phyloP scores from a whole-genome alignment of 2,888 invertebrate species.

The Stenodema calcarata region DNA sequence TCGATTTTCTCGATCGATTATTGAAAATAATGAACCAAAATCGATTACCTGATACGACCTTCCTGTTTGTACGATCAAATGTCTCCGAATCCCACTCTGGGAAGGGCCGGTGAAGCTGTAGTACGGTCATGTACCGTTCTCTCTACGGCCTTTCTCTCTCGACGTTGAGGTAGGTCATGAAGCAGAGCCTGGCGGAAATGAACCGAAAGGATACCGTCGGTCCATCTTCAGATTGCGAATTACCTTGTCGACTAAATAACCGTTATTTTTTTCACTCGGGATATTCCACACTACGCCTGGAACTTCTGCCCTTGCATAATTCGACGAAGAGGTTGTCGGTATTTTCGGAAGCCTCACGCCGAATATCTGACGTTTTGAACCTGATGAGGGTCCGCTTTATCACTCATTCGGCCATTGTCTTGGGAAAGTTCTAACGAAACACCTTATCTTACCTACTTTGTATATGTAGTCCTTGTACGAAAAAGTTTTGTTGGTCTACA shows the following conservation, averaged over 20 bases:
- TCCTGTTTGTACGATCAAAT: neutral
- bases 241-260: neutral
- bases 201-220: neutral
- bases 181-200: neutral
- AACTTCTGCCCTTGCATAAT: neutral
- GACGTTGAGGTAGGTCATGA: constrained; percentile 1
- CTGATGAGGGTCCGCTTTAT: too few relatives aligned
- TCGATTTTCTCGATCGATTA: too few relatives aligned
- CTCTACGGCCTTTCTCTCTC: constrained; percentile 10
- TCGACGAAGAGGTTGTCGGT: neutral
- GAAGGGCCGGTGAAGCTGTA: neutral
- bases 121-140: neutral
- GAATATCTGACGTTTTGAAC: too few relatives aligned
- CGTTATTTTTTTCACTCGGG: neutral
- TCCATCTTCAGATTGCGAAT: neutral
- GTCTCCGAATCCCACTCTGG: neutral
- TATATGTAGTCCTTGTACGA: too few relatives aligned
- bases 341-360: too few relatives aligned
- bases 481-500: too few relatives aligned
- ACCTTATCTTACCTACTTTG: too few relatives aligned
- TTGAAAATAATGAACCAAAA: too few relatives aligned
- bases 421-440: too few relatives aligned
- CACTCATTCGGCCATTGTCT: too few relatives aligned
- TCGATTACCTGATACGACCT: neutral
- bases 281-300: neutral